A percentile compares a stretch with the other conserved stretches of the same genome.
phyloP scores from a whole-genome alignment of 2,797 vertebrate genomes.

The Propithecus deckenii region DNA sequence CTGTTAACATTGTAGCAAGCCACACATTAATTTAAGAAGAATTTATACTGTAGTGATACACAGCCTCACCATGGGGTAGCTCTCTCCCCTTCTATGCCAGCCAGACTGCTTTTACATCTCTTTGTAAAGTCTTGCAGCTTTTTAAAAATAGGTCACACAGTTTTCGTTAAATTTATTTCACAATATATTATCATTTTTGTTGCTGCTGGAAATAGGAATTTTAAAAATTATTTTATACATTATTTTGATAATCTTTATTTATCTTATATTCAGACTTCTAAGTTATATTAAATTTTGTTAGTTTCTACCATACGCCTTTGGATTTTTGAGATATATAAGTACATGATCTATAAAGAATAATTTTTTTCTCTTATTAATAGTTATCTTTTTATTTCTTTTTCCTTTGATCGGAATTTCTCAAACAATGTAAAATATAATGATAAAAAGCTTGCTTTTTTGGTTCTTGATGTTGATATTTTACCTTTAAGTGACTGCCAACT shows the following conservation, averaged over 20 bases:
- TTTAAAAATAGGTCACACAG: not conserved
- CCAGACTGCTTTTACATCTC: not conserved
- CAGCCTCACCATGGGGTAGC: too few species aligned
- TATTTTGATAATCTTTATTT: not conserved
- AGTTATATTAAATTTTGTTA: not conserved
- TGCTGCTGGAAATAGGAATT: not conserved
- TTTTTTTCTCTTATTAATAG: not conserved
- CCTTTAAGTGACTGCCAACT: not conserved
- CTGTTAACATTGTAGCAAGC: not conserved
- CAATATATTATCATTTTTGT: not conserved
- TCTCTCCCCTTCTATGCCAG: not conserved
- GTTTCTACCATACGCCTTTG: not conserved
- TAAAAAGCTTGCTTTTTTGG: not conserved
- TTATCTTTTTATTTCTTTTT: not conserved
- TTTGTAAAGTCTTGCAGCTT: not conserved
- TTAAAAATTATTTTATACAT: not conserved
- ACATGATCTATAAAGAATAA: not conserved
- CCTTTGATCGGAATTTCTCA: not conserved
- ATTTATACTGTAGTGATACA: not conserved
- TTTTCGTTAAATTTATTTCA: conserved; percentile 36
- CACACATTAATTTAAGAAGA: not conserved
- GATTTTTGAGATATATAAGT: not conserved
- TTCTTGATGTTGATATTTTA: conserved; percentile 43
- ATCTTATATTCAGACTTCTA: not conserved
- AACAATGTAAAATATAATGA: not conserved